phyloP scores from a whole-genome alignment of 2,797 vertebrate species.

The Alcedo atthis region DNA sequence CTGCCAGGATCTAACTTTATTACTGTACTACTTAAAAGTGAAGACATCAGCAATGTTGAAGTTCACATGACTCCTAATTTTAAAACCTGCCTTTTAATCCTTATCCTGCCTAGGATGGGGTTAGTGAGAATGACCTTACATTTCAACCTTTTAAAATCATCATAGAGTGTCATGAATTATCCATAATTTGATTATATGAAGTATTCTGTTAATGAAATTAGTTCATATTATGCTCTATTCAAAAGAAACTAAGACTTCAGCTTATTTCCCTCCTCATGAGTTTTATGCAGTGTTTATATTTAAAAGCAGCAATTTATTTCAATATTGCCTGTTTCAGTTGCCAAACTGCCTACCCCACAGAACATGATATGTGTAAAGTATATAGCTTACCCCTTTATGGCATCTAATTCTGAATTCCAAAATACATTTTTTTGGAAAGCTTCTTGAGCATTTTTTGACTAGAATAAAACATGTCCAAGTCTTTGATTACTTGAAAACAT shows the following conservation, averaged over 20 bases:
- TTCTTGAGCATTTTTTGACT: slow-evolving; percentile 44
- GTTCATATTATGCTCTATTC: slow-evolving; percentile 38
- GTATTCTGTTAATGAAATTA: slow-evolving; percentile 65
- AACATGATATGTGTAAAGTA: slow-evolving; percentile 64
- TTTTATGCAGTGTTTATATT: slow-evolving; percentile 61
- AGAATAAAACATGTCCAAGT: slow-evolving; percentile 52
- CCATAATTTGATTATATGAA: slow-evolving; percentile 62
- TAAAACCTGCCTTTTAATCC: slow-evolving; percentile 57
- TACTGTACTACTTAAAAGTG: slow-evolving; percentile 71
- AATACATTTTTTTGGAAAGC: slow-evolving; percentile 52
- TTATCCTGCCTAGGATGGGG: background rate
- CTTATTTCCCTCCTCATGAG: slow-evolving; percentile 5
- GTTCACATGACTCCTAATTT: slow-evolving; percentile 68
- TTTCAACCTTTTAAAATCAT: slow-evolving; percentile 54
- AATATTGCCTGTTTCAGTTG: slow-evolving; percentile 41
- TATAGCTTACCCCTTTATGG: slow-evolving; percentile 50
- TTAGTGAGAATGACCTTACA: slow-evolving; percentile 53
- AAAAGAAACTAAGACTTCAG: slow-evolving; percentile 40
- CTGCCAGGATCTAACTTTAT: slow-evolving; percentile 70
- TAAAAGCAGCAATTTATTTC: slow-evolving; percentile 62
- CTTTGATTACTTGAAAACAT: slow-evolving; percentile 72
- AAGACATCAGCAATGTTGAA: slow-evolving; percentile 65
- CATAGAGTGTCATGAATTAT: slow-evolving; percentile 24
- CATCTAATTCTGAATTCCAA: slow-evolving; percentile 58
- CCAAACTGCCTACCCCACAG: slow-evolving; percentile 62